A percentile compares a stretch with the other conserved stretches of the same genome.
Conservation (phyloP, 2,113 vertebrate genomes). For the Monopterus albus region DNA sequence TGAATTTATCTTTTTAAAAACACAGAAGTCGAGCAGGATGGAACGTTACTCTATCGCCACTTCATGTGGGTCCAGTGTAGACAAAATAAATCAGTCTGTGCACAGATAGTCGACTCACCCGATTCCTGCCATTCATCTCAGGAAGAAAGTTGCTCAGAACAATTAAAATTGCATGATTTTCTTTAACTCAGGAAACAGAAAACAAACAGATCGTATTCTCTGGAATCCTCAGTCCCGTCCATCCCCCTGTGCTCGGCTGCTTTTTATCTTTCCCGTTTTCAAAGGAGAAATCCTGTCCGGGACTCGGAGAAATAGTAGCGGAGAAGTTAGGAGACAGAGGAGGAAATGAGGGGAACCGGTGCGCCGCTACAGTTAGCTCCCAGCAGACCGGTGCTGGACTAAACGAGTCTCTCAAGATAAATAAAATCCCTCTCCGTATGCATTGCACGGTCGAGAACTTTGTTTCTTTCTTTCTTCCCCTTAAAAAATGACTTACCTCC, state of each 20-base stretch:
- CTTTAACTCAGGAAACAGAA: conserved; percentile 4
- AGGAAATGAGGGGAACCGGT: conserved; percentile 19
- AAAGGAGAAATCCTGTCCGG: conserved; percentile 43
- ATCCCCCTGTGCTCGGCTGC: conserved; percentile 45
- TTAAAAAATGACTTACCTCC: conserved; percentile 81
- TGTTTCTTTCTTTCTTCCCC: conserved; percentile 84
- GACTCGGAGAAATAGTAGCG: conserved; percentile 43
- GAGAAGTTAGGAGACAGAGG: conserved; percentile 52
- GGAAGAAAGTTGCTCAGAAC: not conserved
- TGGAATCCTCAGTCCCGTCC: conserved; percentile 29
- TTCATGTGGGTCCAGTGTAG: conserved; percentile 71
- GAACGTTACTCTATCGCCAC: conserved; percentile 27
- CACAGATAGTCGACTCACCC: conserved; percentile 53
- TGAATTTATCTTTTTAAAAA: conserved; percentile 12
- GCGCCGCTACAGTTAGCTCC: conserved; percentile 37
- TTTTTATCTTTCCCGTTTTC: conserved; percentile 65
- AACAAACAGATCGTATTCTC: conserved; percentile 21
- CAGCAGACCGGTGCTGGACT: conserved; percentile 31
- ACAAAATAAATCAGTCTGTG: conserved; percentile 47
- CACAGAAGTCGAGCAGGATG: conserved; percentile 53
- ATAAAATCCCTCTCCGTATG: conserved; percentile 72
- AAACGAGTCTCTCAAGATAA: conserved; percentile 48
- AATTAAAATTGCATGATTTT: not conserved
- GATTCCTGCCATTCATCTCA: conserved; percentile 68
- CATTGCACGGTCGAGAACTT: conserved; percentile 73